phyloP scores from a whole-genome alignment of 2,888 invertebrate species.

The Lycaena phlaeas region DNA sequence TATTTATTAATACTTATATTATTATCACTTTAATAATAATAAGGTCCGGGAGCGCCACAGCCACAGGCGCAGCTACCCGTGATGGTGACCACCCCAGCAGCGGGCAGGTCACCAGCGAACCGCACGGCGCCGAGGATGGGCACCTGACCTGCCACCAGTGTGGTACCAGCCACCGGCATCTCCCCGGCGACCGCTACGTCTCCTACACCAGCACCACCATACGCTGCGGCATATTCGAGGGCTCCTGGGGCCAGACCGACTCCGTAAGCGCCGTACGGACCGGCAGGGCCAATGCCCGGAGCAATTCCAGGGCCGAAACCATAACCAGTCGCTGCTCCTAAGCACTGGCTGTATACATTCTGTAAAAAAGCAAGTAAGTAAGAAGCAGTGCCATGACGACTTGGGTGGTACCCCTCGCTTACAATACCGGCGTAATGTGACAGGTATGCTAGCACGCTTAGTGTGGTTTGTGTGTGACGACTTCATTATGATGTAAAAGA shows the following conservation, averaged over 20 bases:
- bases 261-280: neutral
- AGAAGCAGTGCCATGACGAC: too few species aligned
- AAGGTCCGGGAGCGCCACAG: neutral
- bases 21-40: neutral
- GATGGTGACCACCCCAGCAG: constrained; percentile 24
- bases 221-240: constrained; percentile 16
- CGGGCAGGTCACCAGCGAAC: constrained; percentile 21
- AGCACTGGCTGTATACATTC: constrained; percentile 8
- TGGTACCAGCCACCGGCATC: constrained; percentile 25
- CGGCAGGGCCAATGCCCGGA: too few species aligned
- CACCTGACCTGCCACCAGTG: constrained; percentile 28
- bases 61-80: constrained; percentile 8
- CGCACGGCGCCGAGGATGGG: constrained; percentile 26
- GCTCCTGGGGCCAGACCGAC: neutral
- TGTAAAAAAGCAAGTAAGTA: too few species aligned
- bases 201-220: constrained; percentile 27
- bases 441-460: too few species aligned
- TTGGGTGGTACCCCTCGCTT: too few species aligned
- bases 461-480: too few species aligned
- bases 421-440: too few species aligned
- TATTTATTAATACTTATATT: neutral
- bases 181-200: constrained; percentile 24
- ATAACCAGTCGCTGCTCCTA: neutral
- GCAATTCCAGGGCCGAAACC: neutral
- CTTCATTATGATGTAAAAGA: too few species aligned